These are phyloP conservation scores for Atta colombica DNA, from an alignment of 1,140 invertebrate species.

Conservation along the genomic window DNA sequence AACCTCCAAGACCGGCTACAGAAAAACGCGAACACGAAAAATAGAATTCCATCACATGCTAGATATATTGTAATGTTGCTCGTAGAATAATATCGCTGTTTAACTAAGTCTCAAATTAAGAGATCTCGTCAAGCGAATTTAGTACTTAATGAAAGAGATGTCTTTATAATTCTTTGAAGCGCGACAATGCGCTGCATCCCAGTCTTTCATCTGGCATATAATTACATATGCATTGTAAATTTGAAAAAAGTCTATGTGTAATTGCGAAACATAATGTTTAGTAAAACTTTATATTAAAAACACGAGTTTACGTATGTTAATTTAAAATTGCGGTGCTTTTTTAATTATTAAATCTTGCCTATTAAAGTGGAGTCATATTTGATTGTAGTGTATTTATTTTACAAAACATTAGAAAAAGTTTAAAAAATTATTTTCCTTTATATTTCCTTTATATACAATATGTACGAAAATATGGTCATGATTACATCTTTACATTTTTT, in stretches of 20 bases:
- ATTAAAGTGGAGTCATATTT: background rate
- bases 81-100: background rate
- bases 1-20: background rate
- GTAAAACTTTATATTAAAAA: background rate
- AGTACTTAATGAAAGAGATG: conserved; percentile 29
- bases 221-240: conserved; percentile 10
- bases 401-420: background rate
- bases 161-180: conserved; percentile 20
- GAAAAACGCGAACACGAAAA: conserved; percentile 4
- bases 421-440: background rate
- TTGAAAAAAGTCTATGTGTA: background rate
- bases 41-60: background rate
- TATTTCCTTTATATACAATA: background rate
- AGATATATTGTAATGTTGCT: conserved; percentile 5
- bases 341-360: background rate
- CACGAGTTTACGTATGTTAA: background rate
- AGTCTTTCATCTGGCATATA: background rate
- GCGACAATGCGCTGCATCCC: background rate
- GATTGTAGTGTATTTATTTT: background rate
- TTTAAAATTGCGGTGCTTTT: background rate
- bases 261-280: background rate
- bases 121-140: conserved; percentile 46
- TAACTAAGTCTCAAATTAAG: conserved; percentile 34
- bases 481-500: background rate
- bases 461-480: background rate